Evolutionary conservation across 2,113 vertebrate species (phyloP).

Genomic region (Strix aluco): DNA sequence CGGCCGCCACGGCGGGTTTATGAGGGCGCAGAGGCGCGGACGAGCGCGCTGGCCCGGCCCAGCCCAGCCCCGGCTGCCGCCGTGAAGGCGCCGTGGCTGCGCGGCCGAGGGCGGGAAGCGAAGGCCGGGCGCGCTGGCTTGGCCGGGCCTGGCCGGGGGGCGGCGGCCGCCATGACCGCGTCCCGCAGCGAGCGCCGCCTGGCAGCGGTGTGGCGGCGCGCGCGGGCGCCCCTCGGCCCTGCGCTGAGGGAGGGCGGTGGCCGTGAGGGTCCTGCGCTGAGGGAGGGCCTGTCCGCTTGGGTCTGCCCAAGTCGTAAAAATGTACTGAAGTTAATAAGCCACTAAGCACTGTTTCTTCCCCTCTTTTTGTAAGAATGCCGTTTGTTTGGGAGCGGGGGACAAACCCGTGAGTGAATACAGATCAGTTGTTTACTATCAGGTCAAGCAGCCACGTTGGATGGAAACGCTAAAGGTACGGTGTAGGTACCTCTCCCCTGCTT

Average conservation of each 20-base stretch:
- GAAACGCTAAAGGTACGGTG: slow-evolving; percentile 91
- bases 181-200: too few relatives aligned
- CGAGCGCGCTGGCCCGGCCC: not conserved
- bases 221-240: too few relatives aligned
- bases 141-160: not conserved
- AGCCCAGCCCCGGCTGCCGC: not conserved
- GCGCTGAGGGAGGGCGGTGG: too few relatives aligned
- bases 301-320: too few relatives aligned
- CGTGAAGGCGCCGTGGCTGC: too few relatives aligned
- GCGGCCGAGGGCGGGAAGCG: not conserved
- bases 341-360: not conserved
- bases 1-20: accelerated
- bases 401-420: slow-evolving; percentile 87
- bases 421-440: slow-evolving; percentile 95
- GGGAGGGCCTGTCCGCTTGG: too few relatives aligned
- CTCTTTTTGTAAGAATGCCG: slow-evolving; percentile 77
- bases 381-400: slow-evolving; percentile 94
- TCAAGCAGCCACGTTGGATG: slow-evolving; percentile 98
- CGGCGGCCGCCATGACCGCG: too few relatives aligned
- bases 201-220: too few relatives aligned
- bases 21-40: too few relatives aligned
- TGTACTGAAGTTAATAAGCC: accelerated
- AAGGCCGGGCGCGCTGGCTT: accelerated
- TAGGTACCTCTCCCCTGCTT: accelerated
- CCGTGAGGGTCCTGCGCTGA: too few relatives aligned